Percentiles rank a stretch among this genome's conserved stretches.
phyloP scores from a whole-genome alignment of 2,888 invertebrate genomes.

The Eustalomyia histrio region DNA sequence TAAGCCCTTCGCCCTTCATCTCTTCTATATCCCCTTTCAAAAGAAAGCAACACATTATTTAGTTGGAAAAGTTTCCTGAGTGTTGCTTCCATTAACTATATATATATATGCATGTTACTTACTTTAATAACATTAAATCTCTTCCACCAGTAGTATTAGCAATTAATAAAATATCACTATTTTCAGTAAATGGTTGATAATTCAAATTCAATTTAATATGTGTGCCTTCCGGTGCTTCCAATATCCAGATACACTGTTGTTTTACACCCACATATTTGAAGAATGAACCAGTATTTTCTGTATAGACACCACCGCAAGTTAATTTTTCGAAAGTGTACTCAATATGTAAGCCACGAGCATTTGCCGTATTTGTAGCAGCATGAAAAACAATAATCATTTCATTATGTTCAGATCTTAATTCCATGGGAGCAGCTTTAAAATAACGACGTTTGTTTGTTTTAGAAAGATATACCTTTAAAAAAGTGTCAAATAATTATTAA shows the following conservation, averaged over 20 bases:
- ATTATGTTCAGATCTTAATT: constrained; percentile 85
- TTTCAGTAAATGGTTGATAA: constrained; percentile 34
- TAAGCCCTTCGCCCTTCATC: too few relatives aligned
- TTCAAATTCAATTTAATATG: constrained; percentile 76
- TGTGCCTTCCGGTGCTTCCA: constrained; percentile 84
- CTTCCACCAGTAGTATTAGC: constrained; percentile 61
- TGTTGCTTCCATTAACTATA: too few relatives aligned
- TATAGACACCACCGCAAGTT: constrained; percentile 87
- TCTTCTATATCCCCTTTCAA: too few relatives aligned
- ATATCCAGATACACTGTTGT: constrained; percentile 79
- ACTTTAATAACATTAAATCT: constrained; percentile 68
- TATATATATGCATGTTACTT: constrained; percentile 25
- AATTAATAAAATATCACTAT: constrained; percentile 64
- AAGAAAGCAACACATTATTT: too few relatives aligned
- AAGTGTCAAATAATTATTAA: background rate
- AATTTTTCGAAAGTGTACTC: constrained; percentile 84
- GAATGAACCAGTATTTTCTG: constrained; percentile 72
- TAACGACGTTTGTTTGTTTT: constrained; percentile 67
- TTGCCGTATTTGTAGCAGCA: constrained; percentile 81
- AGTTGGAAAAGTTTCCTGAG: too few relatives aligned
- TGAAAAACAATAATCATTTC: constrained; percentile 86
- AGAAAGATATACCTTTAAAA: constrained; percentile 69
- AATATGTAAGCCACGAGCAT: constrained; percentile 84
- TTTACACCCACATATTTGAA: background rate
- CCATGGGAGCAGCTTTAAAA: constrained; percentile 76